Conservation (phyloP, 2,797 vertebrate genomes). For the Simalia tracyae region DNA sequence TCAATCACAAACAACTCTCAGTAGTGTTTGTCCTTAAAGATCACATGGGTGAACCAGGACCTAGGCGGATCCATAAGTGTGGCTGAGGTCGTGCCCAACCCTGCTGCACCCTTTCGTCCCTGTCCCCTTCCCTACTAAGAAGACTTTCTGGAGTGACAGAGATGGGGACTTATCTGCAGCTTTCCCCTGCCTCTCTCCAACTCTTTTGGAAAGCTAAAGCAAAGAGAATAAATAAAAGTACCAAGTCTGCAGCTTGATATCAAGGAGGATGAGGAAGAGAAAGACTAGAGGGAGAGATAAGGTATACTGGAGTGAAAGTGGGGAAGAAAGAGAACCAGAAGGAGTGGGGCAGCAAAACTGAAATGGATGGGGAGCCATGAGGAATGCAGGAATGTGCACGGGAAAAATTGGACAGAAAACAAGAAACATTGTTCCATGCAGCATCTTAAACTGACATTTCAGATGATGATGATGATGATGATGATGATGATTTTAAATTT, state of each 20-base stretch:
- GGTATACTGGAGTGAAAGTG: neutral
- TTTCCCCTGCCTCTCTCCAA: neutral
- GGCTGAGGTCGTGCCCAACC: neutral
- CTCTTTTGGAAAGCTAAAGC: neutral
- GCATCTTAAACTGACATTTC: neutral
- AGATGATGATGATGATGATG: neutral
- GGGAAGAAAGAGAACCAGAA: neutral
- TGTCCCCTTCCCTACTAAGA: neutral
- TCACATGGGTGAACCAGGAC: too few relatives aligned
- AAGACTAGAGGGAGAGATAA: neutral
- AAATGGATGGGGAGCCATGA: neutral
- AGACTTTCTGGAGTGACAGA: neutral
- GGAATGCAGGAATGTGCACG: neutral
- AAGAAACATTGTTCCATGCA: neutral
- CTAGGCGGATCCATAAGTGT: neutral
- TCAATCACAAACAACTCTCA: neutral
- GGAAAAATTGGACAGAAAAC: neutral
- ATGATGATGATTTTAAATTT: neutral
- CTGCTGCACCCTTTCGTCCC: neutral
- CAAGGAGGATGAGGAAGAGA: neutral
- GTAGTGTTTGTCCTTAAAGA: neutral
- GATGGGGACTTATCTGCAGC: neutral
- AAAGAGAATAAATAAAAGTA: neutral
- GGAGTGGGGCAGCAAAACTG: neutral
- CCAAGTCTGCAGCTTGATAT: neutral